Base-by-base conservation (phyloP, 2,888 invertebrate genomes). In the Meganola albula region DNA sequence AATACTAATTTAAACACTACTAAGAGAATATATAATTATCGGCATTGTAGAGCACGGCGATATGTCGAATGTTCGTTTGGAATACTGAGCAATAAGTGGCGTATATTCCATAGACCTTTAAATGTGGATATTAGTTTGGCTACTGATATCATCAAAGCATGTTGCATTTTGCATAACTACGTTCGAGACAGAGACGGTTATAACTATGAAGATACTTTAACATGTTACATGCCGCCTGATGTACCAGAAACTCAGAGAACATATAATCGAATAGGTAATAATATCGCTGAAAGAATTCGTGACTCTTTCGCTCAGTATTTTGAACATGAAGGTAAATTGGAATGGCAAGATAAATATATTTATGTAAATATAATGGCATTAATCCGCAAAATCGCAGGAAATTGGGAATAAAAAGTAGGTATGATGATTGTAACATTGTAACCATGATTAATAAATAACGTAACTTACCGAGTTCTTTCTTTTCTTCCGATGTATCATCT, bases 51-150 rank as follows among this genome's bases (percentile, higher is more conserved):
- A 21, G 36, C 47, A 8, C 21, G 44, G 24, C 28, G 47, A 39
- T 39, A 49, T 12, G 16, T 48, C 11, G 48, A 42, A 39, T 39
- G 36, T 14, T 36, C 10, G 36, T 40, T 46, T 34, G 38, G 43
- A 5, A 23, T 46, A 18, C 12, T 10, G 33, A 34, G 35, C 11
- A 45, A 42, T 21, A 38, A 36, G 18, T 43, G 42, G 40, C 36
- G 48, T 9, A 45, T 48, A 22, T 48, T 48, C 11, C 40, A 48
- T 31, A 45, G 45, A 40, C 49, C 48, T 12, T 24, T 52, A 27
- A 45, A 49, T 47, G 43, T 51, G 31, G 12, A 44, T 12, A 30
- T 34, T 30, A 39, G 29, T 38, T 25, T 42, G 38, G 36, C 27
- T 22, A 42, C 34, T 26, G 37, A 44, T 44, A 46, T 50, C 24